Conservation (phyloP, 2,888 invertebrate genomes). For the Hypsopygia costalis region DNA sequence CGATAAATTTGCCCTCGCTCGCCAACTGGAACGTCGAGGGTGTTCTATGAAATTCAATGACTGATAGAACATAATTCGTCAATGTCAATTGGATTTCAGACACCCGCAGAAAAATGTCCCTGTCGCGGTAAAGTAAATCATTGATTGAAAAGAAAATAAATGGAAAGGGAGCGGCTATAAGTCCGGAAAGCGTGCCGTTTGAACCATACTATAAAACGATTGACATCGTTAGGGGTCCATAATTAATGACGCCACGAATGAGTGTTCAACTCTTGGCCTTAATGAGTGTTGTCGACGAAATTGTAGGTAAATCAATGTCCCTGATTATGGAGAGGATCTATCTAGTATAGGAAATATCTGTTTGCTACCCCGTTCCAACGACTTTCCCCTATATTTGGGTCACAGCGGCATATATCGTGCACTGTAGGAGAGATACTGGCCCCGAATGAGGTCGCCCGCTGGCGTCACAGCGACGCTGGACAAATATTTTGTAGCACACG, state of each 20-base stretch:
- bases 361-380: slow-evolving; percentile 26
- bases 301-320: slow-evolving; percentile 25
- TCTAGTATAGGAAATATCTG: slow-evolving; percentile 19
- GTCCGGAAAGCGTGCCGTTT: slow-evolving; percentile 10
- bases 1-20: neutral
- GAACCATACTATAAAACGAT: neutral
- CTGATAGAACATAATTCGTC: slow-evolving; percentile 29
- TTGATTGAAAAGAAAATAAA: slow-evolving; percentile 35
- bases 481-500: slow-evolving; percentile 24
- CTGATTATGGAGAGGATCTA: too few relatives aligned
- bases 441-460: slow-evolving; percentile 48
- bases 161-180: slow-evolving; percentile 23
- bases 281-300: slow-evolving; percentile 17
- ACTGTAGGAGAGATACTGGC: slow-evolving; percentile 41
- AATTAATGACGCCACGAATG: slow-evolving; percentile 6
- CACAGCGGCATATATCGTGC: slow-evolving; percentile 46
- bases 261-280: slow-evolving; percentile 12
- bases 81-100: slow-evolving; percentile 32
- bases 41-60: slow-evolving; percentile 10
- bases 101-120: slow-evolving; percentile 32
- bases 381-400: slow-evolving; percentile 48
- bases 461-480: slow-evolving; percentile 31
- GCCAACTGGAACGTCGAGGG: neutral
- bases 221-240: slow-evolving; percentile 1
- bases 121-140: slow-evolving; percentile 22